Evolutionary conservation across 2,797 vertebrate species (phyloP), one percentile per base, ranked within the genome.

Genomic region (Pteropus rufus): DNA sequence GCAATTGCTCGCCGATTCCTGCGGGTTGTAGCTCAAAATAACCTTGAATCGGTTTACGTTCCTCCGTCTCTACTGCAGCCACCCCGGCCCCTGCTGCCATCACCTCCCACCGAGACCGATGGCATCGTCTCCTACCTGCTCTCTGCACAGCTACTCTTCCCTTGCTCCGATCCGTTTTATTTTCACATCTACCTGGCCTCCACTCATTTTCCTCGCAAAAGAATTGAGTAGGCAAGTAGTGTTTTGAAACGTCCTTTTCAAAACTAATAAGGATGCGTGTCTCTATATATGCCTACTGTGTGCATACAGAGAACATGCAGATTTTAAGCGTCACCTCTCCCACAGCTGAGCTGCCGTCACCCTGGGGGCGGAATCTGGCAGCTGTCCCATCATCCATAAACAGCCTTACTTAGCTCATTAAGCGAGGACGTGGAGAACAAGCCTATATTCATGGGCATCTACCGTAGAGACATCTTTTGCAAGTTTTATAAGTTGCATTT

Each of bases 251-350:
- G 60, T 69, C 96, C 91, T 77, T 95, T 97, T 92, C 81, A 73
- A 91, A 96, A 95, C 86, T 83, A 91, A 96, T 93, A 83, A 88
- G 82, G 92, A 86, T 81, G 23, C 93, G 52, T 87, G 26, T 92
- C 75, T 93, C 31, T 96, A 93, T 95, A 92, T 93, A 67, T 90
- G 26, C 91, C 93, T 81, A 91, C 93, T 97, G 95, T 97, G 77
- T 82, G 94, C 94, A 92, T 77, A 96, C 93, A 94, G 94, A 69
- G 87, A 92, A 89, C 65, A 94, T 96, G 95, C 84, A 96, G 67
- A 96, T 97, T 94, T 70, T 77, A 62, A 95, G 94, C 93, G 39
- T 92, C 83, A 90, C 91, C 96, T 93, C 94, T 77, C 93, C 85
- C 94, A 95, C 89, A 75, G 16, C 49, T 81, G 90, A 94, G 84